Percentiles rank a stretch among this genome's conserved stretches.
Conservation (phyloP, 2,113 vertebrate genomes). For the Otus sunia region DNA sequence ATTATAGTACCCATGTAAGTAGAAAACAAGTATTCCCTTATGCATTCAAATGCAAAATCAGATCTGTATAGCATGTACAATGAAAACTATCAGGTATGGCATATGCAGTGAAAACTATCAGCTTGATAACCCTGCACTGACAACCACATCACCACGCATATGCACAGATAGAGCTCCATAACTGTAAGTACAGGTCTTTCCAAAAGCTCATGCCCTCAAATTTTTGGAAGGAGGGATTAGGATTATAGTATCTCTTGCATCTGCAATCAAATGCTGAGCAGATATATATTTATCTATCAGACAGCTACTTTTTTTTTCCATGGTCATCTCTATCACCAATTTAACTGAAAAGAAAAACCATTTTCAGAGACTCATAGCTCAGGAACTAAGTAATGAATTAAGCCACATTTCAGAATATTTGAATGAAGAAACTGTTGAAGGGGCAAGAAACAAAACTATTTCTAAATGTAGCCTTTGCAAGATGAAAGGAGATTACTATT, state of each 20-base stretch:
- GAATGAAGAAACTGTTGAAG: constrained; percentile 23
- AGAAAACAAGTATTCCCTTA: neutral
- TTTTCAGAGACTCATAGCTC: neutral
- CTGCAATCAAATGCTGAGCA: constrained; percentile 6
- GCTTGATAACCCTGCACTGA: neutral
- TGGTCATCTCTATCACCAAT: neutral
- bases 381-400: neutral
- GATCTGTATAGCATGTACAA: neutral
- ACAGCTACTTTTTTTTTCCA: neutral
- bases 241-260: neutral
- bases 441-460: constrained; percentile 26
- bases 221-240: neutral
- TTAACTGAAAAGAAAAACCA: neutral
- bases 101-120: neutral
- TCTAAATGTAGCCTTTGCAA: constrained; percentile 47
- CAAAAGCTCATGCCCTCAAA: neutral
- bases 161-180: neutral
- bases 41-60: neutral
- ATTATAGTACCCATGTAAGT: neutral
- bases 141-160: neutral
- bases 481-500: neutral
- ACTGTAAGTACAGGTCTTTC: neutral
- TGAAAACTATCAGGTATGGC: neutral
- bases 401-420: constrained; percentile 18
- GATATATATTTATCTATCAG: neutral